Conservation (phyloP, 2,888 invertebrate species). For the Phyllotreta striolata region DNA sequence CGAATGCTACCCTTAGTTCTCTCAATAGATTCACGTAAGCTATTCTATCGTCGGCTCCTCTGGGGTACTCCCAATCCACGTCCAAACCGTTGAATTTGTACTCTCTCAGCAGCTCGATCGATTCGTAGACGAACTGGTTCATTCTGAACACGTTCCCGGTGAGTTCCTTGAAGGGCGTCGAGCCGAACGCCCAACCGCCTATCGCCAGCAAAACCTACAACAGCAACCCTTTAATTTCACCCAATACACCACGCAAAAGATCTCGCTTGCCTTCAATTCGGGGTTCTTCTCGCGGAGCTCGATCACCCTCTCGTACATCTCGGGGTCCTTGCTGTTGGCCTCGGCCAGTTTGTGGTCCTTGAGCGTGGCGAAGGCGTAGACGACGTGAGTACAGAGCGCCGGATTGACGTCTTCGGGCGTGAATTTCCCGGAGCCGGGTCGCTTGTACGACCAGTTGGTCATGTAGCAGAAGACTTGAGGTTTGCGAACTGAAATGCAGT, state of each 20-base stretch:
- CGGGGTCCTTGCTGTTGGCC: constrained; percentile 81
- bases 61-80: constrained; percentile 94
- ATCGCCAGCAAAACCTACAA: constrained; percentile 81
- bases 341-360: constrained; percentile 85
- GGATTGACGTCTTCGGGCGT: constrained; percentile 89
- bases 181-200: constrained; percentile 97
- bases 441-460: constrained; percentile 95
- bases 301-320: constrained; percentile 86
- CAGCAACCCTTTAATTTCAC: neutral
- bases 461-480: constrained; percentile 93
- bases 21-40: constrained; percentile 85
- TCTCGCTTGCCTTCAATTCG: constrained; percentile 72
- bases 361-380: constrained; percentile 93
- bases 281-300: constrained; percentile 88
- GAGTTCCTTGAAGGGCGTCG: constrained; percentile 91
- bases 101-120: constrained; percentile 89
- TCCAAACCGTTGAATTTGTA: constrained; percentile 93
- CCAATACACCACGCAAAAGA: neutral
- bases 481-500: constrained; percentile 74
- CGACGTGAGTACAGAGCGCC: constrained; percentile 90
- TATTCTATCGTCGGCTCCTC: constrained; percentile 85
- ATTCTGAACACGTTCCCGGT: constrained; percentile 91
- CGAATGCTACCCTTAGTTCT: constrained; percentile 89
- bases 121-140: constrained; percentile 95
- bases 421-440: constrained; percentile 88